Evolutionary conservation across 2,888 invertebrate species (phyloP).

Genomic region (Agrotis exclamationis): DNA sequence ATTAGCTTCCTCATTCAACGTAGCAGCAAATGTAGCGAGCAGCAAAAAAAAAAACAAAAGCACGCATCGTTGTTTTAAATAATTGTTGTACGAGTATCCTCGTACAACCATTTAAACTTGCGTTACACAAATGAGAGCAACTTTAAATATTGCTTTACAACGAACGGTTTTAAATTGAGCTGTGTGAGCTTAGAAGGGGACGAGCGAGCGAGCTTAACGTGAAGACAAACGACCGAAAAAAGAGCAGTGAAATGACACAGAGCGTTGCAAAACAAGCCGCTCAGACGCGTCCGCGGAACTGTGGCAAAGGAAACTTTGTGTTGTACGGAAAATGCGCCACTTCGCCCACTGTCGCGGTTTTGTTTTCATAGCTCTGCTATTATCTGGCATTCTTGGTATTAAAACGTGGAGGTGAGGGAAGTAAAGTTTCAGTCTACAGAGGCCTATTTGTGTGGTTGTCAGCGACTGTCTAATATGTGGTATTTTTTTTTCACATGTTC

Average conservation of each 20-base stretch:
- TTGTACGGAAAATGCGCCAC: constrained; percentile 37
- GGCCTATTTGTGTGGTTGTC: background rate
- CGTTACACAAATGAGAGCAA: constrained; percentile 72
- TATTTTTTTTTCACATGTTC: background rate
- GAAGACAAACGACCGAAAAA: constrained; percentile 79
- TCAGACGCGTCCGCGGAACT: constrained; percentile 55
- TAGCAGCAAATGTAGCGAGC: constrained; percentile 1
- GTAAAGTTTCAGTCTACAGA: constrained; percentile 14
- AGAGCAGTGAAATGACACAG: constrained; percentile 70
- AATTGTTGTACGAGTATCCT: constrained; percentile 28
- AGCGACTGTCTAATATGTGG: background rate
- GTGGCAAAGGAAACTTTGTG: constrained; percentile 60
- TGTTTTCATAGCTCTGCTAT: constrained; percentile 35
- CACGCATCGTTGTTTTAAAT: constrained; percentile 7
- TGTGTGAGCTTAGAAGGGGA: constrained; percentile 71
- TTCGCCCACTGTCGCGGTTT: constrained; percentile 41
- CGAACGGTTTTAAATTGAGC: constrained; percentile 77
- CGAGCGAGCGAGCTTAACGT: constrained; percentile 70
- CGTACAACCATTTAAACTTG: constrained; percentile 65
- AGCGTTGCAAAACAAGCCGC: constrained; percentile 67
- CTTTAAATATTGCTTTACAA: constrained; percentile 75
- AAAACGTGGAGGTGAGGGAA: constrained; percentile 29
- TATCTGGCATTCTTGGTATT: constrained; percentile 57
- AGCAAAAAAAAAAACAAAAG: constrained; percentile 19
- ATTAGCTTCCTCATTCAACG: constrained; percentile 4